Percentiles rank a stretch among this genome's conserved stretches.
These are phyloP conservation scores for Euplagia quadripunctaria DNA, from an alignment of 2,888 invertebrate genomes.

Conservation along the genomic window DNA sequence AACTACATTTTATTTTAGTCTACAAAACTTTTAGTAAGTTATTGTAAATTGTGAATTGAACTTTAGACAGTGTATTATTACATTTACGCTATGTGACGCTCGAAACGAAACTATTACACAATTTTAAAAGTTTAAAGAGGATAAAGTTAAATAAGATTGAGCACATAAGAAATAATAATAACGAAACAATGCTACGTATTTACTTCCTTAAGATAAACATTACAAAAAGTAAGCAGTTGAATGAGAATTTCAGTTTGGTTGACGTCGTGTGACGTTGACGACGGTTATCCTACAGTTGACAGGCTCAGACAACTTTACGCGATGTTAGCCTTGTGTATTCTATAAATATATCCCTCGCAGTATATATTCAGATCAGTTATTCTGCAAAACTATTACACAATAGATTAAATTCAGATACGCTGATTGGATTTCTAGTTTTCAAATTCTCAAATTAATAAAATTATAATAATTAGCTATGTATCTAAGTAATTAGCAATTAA, in stretches of 20 bases:
- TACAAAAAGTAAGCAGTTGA: neutral
- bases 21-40: too few relatives aligned
- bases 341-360: neutral
- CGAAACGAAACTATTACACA: neutral
- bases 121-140: too few relatives aligned
- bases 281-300: slow-evolving; percentile 1
- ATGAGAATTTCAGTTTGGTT: neutral
- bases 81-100: too few relatives aligned
- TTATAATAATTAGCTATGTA: too few relatives aligned
- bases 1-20: too few relatives aligned
- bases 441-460: too few relatives aligned
- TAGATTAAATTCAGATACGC: neutral
- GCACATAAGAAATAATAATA: neutral
- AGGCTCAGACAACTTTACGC: neutral
- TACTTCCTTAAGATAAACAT: neutral
- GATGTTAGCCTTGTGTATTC: neutral
- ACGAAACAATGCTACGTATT: neutral
- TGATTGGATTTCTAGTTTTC: neutral
- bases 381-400: neutral
- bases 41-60: too few relatives aligned
- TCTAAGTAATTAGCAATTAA: too few relatives aligned
- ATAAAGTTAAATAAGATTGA: too few relatives aligned
- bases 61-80: neutral
- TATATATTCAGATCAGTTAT: neutral
- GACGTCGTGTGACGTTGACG: slow-evolving; percentile 1